Percentiles rank a stretch among this genome's conserved stretches.
Evolutionary conservation across 2,113 vertebrate species (phyloP).

Genomic region (Oncorhynchus kisutch): DNA sequence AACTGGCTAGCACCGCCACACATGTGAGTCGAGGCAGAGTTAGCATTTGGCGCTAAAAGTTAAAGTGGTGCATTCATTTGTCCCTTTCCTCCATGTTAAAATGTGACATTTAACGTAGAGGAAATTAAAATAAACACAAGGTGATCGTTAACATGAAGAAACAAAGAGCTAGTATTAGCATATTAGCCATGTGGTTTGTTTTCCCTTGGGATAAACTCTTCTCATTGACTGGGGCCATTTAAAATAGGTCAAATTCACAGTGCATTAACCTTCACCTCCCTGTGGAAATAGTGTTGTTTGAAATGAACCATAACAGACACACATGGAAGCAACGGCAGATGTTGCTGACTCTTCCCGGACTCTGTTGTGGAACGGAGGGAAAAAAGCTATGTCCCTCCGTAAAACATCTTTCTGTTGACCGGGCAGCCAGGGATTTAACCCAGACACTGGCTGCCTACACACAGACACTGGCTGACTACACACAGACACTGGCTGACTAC

Average conservation of each 20-base stretch:
- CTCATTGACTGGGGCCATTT: constrained; percentile 24
- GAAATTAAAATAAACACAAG: background rate
- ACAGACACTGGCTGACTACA: background rate
- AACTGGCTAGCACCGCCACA: background rate
- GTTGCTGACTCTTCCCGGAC: constrained; percentile 1
- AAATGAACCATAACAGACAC: constrained; percentile 30
- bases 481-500: background rate
- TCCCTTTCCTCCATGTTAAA: background rate
- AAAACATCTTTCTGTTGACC: background rate
- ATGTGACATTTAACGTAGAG: background rate
- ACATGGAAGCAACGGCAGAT: constrained; percentile 13
- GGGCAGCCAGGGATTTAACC: background rate
- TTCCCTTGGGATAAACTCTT: constrained; percentile 4
- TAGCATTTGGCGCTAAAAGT: background rate
- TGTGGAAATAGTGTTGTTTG: constrained; percentile 42
- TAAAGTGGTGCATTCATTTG: background rate
- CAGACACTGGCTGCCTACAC: background rate
- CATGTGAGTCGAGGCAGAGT: background rate
- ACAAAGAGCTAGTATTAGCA: constrained; percentile 14
- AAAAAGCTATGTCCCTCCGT: background rate
- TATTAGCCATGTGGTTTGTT: constrained; percentile 16
- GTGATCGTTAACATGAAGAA: background rate
- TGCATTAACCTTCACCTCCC: constrained; percentile 55
- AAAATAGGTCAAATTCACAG: constrained; percentile 58
- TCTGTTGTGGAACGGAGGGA: background rate